Base-by-base conservation (phyloP, 2,797 vertebrate genomes). In the Muscicapa striata region DNA sequence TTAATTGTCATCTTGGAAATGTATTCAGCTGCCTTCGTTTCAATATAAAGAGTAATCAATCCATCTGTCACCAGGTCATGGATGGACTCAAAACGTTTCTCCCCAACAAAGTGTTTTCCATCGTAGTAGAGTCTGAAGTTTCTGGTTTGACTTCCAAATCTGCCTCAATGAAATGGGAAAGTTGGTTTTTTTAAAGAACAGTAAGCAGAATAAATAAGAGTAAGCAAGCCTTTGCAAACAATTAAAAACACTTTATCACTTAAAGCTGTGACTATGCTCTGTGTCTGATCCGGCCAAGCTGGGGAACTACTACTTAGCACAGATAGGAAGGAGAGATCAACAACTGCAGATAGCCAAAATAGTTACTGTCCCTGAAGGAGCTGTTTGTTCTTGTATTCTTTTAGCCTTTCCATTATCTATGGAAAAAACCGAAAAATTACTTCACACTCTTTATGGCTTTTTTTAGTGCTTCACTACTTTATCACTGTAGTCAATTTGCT, bases 121-220 rank as follows among this genome's bases (percentile, higher is more conserved):
- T 99, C 99, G 92, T 99, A 99, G 98, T 99, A 99, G 84, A 99
- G 99, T 82, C 99, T 99, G 98, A 99, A 99, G 98, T 99, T 99
- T 98, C 98, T 99, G 49, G 99, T 99, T 96, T 99, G 98, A 98
- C 98, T 99, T 96, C 99, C 99, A 97, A 99, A 99, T 98, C 99
- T 99, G 97, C 97, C 96, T 98, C 97, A 98, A 97, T 96, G 96
- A 97, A 98, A 98, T 68, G 97, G 97, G 97, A 97, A 95, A 97
- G 96, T 88, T 96, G 2, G 93, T 96, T 97, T 97, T 98, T 97
- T 96, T 94, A 96, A 95, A 97, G 94, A 96, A 97, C 95, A 96
- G 87, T 93, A 96, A 97, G 90, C 89, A 98, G 66, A 97, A 94
- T 91, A 96, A 94, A 96, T 92, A 95, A 97, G 95, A 97, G 85